Evolutionary conservation across 2,888 invertebrate genomes (phyloP), one percentile per base, ranked within the genome.

Genomic region (Trachelus troglodyta): DNA sequence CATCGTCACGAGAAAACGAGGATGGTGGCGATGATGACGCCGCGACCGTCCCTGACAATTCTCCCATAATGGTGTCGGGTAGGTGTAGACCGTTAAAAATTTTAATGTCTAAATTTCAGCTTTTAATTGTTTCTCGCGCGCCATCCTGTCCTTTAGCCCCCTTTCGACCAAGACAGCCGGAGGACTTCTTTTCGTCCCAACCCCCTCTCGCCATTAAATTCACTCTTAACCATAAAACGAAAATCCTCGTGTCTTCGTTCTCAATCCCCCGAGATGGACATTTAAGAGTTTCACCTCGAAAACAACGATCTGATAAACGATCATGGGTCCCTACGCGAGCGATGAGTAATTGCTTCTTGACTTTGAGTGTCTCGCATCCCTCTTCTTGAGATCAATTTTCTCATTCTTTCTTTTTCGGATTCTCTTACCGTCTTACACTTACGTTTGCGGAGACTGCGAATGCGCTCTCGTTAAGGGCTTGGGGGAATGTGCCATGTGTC

Each of bases 81-180:
- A 33, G 40, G 34, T 69, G 71, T 74, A 12, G 75, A 71, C 75
- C 73, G 73, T 78, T 78, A 78, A 78, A 78, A 78, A 78, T 75
- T 78, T 78, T 78, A 75, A 78, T 78, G 78, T 78, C 78, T 78
- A 78, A 78, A 78, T 78, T 78, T 78, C 75, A 75, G 71, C 78
- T 78, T 78, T 78, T 78, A 78, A 78, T 78, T 78, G 78, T 78
- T 78, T 71, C 75, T 69, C 71, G 71, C 71, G 34, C 34, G 33
- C 33, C 34, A 12, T 31, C 71, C 34, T 34, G 71, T 71, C 34
- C 71, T 31, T 71, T 23, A 23, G 31, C 12, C 6, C 33, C 71
- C 12, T 71, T 31, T 71, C 12, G 15, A 31, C 34, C 71, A 56
- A 15, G 56, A 56, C 71, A 71, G 30, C 31, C 33, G 23, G 71